phyloP scores from a whole-genome alignment of 2,797 vertebrate genomes.

The Takifugu ocellatus region DNA sequence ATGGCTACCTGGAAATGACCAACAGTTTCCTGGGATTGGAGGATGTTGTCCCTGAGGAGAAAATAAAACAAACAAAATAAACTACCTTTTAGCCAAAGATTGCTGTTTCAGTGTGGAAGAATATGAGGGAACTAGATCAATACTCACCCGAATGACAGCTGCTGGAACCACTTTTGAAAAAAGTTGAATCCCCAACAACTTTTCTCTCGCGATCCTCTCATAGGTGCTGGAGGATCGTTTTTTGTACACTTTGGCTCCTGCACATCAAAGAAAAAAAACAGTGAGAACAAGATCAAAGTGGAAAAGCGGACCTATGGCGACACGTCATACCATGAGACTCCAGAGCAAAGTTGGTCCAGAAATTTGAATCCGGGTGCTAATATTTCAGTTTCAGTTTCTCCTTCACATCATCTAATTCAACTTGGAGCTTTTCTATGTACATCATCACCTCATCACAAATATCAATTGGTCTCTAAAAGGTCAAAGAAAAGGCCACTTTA shows the following conservation, averaged over 20 bases:
- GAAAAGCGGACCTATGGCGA: background rate
- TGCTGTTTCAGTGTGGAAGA: background rate
- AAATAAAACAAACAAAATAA: background rate
- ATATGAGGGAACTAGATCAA: background rate
- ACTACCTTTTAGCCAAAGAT: background rate
- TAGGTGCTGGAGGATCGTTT: too few relatives aligned
- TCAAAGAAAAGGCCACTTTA: too few relatives aligned
- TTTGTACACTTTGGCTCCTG: too few relatives aligned
- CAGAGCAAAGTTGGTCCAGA: conserved; percentile 1
- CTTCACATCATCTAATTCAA: background rate
- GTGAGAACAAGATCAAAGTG: background rate
- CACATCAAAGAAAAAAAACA: too few relatives aligned
- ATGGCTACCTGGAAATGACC: background rate
- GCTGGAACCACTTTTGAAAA: too few relatives aligned
- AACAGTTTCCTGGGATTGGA: background rate
- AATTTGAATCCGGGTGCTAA: background rate
- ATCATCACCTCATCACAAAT: background rate
- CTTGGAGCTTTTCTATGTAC: background rate
- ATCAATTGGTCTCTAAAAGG: too few relatives aligned
- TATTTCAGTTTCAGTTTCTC: background rate
- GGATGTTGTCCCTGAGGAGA: background rate
- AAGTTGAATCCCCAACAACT: too few relatives aligned
- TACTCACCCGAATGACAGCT: background rate
- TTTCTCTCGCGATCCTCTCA: too few relatives aligned
- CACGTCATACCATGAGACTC: background rate